Conservation (phyloP, 2,888 invertebrate species). For the Lasioglossum morio region DNA sequence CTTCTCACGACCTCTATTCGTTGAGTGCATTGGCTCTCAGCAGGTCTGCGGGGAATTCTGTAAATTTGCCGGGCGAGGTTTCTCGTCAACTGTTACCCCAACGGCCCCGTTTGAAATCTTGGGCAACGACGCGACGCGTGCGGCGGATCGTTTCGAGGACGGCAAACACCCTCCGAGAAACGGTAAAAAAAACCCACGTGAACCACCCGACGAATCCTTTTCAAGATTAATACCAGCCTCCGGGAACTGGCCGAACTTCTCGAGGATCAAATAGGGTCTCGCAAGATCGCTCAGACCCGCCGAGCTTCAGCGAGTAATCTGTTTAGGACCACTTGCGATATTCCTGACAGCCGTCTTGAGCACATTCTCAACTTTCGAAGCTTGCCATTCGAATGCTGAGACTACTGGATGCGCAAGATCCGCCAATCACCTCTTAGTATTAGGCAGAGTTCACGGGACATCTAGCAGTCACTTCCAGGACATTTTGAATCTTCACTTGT, state of each 20-base stretch:
- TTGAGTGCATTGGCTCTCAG: neutral
- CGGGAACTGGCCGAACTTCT: neutral
- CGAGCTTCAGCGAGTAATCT: neutral
- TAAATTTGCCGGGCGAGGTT: neutral
- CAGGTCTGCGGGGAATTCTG: neutral
- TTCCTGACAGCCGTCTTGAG: neutral
- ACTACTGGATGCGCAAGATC: neutral
- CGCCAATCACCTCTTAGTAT: neutral
- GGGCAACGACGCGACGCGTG: neutral
- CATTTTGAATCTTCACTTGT: neutral
- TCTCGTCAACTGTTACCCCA: slow-evolving; percentile 6
- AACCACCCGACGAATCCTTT: neutral
- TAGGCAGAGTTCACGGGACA: neutral
- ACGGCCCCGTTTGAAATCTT: neutral
- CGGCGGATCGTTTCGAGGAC: neutral
- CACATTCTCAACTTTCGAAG: neutral
- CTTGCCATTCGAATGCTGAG: neutral
- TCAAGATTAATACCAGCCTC: neutral
- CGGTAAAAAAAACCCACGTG: neutral
- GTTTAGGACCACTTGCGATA: slow-evolving; percentile 10
- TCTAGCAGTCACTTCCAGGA: no score
- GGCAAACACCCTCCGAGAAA: neutral
- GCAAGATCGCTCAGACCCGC: neutral
- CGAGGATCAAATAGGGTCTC: neutral
- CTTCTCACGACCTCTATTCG: neutral